Evolutionary conservation across 2,113 vertebrate species (phyloP), one percentile per base, ranked within the genome.

Genomic region (Actenoides hombroni): DNA sequence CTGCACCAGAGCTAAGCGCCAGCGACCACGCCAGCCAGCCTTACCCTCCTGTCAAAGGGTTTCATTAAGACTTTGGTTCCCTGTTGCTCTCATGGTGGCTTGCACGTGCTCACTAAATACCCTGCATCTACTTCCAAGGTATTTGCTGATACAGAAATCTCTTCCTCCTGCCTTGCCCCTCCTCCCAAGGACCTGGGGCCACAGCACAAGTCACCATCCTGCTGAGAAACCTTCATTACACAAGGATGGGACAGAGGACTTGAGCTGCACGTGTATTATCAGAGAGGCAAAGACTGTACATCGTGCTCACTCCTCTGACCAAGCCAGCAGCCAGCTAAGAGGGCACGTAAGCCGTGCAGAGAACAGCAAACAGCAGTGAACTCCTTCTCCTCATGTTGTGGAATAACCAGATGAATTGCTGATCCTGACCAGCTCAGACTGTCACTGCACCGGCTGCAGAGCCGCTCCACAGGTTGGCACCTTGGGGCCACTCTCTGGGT

Each of bases 51-150:
- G 85, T 91, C 95, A 92, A 70, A 75, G 94, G 42, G 75, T 84
- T 98, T 98, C 96, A 98, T 98, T 98, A 98, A 97, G 96, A 83
- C 76, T 84, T 75, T 31, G 91, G 95, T 94, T 92, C 95, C 98
- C 97, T 90, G 94, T 91, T 92, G 95, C 81, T 97, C 91, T 88
- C 74, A 81, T 93, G 95, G 94, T 0, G 37, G 86, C 54, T 87
- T 96, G 86, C 95, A 92, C 51, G 44, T 88, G 95, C 95, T 87
- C 84, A 20, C 83, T 86, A 84, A 86, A 87, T 84, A 91, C 78
- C 82, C 83, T 59, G 28, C n/a, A n/a, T 75, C 90, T 44, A 90
- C 48, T 73, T 59, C 49, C 77, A 86, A 94, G 74, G 80, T 95
- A 97, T 97, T 96, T 97, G 97, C 97, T 97, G 94, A 97, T 88